Evolutionary conservation across 2,888 invertebrate species (phyloP), one percentile per base, ranked within the genome.

Genomic region (Biston stratarius): DNA sequence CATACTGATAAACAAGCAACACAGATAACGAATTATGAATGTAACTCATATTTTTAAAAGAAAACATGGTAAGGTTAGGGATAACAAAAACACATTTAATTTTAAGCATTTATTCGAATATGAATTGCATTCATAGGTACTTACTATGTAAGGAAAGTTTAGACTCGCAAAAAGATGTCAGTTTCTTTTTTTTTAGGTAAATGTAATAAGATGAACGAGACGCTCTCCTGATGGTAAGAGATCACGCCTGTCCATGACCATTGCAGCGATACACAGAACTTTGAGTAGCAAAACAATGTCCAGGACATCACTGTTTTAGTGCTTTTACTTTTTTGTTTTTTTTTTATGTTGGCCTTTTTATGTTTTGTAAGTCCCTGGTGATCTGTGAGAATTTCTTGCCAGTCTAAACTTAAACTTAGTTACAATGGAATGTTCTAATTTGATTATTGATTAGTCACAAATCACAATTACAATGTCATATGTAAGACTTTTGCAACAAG

Each of bases 81-180:
- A 74, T 72, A 82, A 84, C 78, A 81, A 85, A 91, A 89, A 90
- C 84, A 86, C 85, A 81, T 73, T 74, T 75, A 77, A 78, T 77
- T 88, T 85, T 78, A 91, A 92, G 88, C 90, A 73, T 92, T 91
- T 92, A 90, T 91, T 90, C 68, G 79, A 87, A 91, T 92, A 93
- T 93, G 93, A 94, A 92, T 93, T 93, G 89, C 92, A 94, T 94
- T 92, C 93, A 93, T 73, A 74, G 38, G 53, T 65, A 66, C 60
- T 55, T 67, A 66, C 60, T 55, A 55, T 60, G 34, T 63, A n/a
- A 10, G 38, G 42, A 8, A 55, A 48, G 58, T 58, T 48, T 44
- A 58, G 47, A 58, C 38, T 38, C 36, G 58, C 58, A 48, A 58
- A 15, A 47, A 24, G 9, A 36, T 40, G 12, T n/a, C 12, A 14